These are phyloP conservation scores for Lordiphosa clarofinis DNA, from an alignment of 1,140 invertebrate species.

Conservation along the genomic window DNA sequence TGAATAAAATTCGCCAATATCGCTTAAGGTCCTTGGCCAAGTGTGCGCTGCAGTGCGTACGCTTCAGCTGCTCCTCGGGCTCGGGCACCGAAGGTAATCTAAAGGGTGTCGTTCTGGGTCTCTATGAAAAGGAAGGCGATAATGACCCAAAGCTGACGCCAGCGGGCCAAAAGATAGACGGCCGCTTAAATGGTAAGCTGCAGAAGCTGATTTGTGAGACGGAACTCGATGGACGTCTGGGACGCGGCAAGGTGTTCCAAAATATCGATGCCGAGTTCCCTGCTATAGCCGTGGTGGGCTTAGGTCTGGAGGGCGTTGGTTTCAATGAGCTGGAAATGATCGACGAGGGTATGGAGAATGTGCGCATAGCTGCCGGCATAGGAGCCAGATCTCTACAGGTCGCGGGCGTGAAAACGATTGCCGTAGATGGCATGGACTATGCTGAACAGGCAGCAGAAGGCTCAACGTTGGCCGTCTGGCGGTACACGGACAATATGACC, in stretches of 20 bases:
- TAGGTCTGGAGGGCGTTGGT: slow-evolving; percentile 84
- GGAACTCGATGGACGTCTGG: slow-evolving; percentile 76
- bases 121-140: slow-evolving; percentile 66
- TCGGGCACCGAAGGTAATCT: not conserved
- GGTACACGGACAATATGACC: slow-evolving; percentile 84
- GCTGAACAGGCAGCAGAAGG: slow-evolving; percentile 88
- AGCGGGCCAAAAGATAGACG: slow-evolving; percentile 57
- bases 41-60: slow-evolving; percentile 4
- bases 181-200: slow-evolving; percentile 56
- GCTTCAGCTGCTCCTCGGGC: slow-evolving; percentile 4
- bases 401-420: slow-evolving; percentile 81
- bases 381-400: slow-evolving; percentile 81
- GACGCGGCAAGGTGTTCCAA: slow-evolving; percentile 82
- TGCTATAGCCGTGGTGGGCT: slow-evolving; percentile 84
- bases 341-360: slow-evolving; percentile 84
- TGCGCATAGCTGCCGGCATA: slow-evolving; percentile 80
- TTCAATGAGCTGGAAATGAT: slow-evolving; percentile 84
- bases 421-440: slow-evolving; percentile 86
- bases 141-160: slow-evolving; percentile 63
- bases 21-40: too few relatives aligned
- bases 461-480: slow-evolving; percentile 82
- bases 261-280: slow-evolving; percentile 83
- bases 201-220: slow-evolving; percentile 54
- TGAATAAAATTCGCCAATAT: too few relatives aligned
- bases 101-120: slow-evolving; percentile 68